Base-by-base conservation (phyloP, 1,140 invertebrate genomes). In the Lepidurus packardi region DNA sequence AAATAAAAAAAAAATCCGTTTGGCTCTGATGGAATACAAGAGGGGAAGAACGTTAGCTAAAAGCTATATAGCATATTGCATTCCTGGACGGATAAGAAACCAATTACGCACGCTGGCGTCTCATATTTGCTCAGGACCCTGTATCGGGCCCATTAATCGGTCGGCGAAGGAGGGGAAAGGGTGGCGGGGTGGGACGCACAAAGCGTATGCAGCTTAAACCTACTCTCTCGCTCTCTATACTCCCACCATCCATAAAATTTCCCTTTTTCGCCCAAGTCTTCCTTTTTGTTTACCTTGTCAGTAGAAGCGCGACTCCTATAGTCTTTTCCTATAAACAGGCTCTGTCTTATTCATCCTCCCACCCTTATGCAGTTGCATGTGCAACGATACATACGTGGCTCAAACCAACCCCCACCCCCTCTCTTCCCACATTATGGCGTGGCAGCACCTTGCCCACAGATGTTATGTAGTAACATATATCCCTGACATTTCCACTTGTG, bases 41-140 rank as follows among this genome's bases (percentile, higher is more conserved):
- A 34, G 53, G 16, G 21, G 53, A 65, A 47, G 21, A 13, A 65
- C 53, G 53, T 65, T 65, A 11, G 13, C 53, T 21, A n/a, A 13
- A 13, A 9, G 53, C n/a, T n/a, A 65, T 65, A 65, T 16, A 21
- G 53, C 53, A 65, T 65, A 65, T 65, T 65, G 53, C 53, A 65
- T 65, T 65, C 53, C 53, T 65, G 53, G 53, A n/a, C 53, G 21
- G 53, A 65, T 65, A 65, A 65, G 53, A 65, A 65, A 65, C 53
- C 53, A 65, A 65, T 65, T 65, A 65, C 53, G 53, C 53, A 65
- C 53, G 13, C 53, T 65, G 53, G 53, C 53, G 53, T 65, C 8
- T 65, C 53, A 65, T 65, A 65, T 65, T 65, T 65, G 53, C 53
- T 65, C 53, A 21, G 53, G 53, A 65, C 8, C 53, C n/a, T 65